Percentiles rank a stretch among this genome's conserved stretches.
These are phyloP conservation scores for Theonella swinhoei DNA, from an alignment of 37 sponge, comb jelly and placozoan genomes.

Conservation along the genomic window DNA sequence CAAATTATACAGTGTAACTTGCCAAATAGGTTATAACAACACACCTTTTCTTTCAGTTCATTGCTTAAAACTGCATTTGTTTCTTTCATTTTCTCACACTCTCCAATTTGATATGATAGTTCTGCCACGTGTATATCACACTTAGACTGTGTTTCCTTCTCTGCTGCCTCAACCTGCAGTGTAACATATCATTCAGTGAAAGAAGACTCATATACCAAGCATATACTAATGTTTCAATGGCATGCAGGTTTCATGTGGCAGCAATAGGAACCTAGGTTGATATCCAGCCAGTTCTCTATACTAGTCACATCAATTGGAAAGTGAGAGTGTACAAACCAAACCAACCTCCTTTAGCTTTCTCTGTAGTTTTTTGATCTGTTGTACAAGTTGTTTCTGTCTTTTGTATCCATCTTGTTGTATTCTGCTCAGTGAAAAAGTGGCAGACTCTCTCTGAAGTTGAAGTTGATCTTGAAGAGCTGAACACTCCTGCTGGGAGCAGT, in stretches of 20 bases:
- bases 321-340: not conserved
- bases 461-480: constrained; percentile 34
- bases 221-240: too few relatives aligned
- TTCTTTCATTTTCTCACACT: not conserved
- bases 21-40: too few relatives aligned
- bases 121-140: not conserved
- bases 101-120: not conserved
- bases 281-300: too few relatives aligned
- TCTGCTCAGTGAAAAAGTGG: constrained; percentile 44
- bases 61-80: too few relatives aligned
- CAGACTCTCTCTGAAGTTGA: constrained; percentile 47
- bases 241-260: too few relatives aligned
- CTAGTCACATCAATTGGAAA: too few relatives aligned
- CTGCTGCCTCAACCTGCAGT: not conserved
- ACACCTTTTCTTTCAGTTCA: not conserved
- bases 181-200: too few relatives aligned
- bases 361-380: not conserved
- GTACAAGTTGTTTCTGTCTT: not conserved
- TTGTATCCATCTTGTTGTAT: constrained; percentile 18
- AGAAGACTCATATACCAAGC: too few relatives aligned
- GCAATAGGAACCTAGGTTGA: too few relatives aligned
- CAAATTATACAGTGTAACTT: too few relatives aligned
- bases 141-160: not conserved
- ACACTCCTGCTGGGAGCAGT: constrained; percentile 13
- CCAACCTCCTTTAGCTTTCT: constrained; percentile 38